phyloP scores from a whole-genome alignment of 1,140 invertebrate genomes.

The Heliconius nattereri region DNA sequence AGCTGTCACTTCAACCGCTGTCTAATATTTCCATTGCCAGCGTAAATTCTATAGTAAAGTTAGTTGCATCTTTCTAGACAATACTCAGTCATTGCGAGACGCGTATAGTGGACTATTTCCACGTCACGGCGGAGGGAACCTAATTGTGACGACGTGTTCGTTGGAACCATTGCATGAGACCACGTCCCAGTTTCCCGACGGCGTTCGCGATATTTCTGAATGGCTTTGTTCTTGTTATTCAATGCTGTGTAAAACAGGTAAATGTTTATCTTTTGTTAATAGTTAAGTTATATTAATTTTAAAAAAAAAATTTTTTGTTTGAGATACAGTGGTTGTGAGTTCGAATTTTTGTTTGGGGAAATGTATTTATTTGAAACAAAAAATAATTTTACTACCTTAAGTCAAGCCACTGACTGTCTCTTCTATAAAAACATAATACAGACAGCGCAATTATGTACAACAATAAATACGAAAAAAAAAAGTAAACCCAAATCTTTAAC shows the following conservation, averaged over 20 bases:
- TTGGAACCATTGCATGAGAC: constrained; percentile 71
- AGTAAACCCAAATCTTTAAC: neutral
- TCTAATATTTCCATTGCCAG: constrained; percentile 21
- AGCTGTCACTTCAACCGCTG: neutral
- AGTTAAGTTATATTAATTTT: too few relatives aligned
- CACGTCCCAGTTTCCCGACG: constrained; percentile 66
- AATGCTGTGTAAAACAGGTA: constrained; percentile 42
- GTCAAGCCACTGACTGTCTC: too few relatives aligned
- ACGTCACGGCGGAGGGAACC: constrained; percentile 61
- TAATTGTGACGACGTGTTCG: constrained; percentile 66
- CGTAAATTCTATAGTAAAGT: constrained; percentile 45
- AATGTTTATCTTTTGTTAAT: neutral
- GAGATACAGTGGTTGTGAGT: too few relatives aligned
- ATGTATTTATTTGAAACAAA: too few relatives aligned
- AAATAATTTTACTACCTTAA: too few relatives aligned
- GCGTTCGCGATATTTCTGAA: constrained; percentile 65
- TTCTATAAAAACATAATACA: too few relatives aligned
- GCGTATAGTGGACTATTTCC: constrained; percentile 63
- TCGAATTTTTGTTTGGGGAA: too few relatives aligned
- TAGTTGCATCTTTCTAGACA: constrained; percentile 54
- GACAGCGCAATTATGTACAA: too few relatives aligned
- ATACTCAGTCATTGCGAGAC: constrained; percentile 48
- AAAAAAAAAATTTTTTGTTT: too few relatives aligned
- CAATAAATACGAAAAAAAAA: too few relatives aligned
- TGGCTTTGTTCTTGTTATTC: constrained; percentile 74